Conservation (phyloP, 2,797 vertebrate species). For the Rhinichthys osculus region DNA sequence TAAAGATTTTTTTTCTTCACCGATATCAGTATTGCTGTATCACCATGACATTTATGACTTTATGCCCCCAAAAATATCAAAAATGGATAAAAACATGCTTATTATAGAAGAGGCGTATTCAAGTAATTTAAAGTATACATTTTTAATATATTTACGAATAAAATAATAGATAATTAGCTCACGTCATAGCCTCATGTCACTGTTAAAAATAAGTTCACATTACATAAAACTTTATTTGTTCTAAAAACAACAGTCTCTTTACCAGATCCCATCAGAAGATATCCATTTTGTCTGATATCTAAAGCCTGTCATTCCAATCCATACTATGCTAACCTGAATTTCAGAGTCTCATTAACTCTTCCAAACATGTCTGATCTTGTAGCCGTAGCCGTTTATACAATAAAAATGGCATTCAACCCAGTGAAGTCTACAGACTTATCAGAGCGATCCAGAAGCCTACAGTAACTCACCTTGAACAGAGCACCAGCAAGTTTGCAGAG, state of each 20-base stretch:
- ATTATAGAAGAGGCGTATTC: not conserved
- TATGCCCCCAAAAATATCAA: not conserved
- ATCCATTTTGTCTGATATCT: not conserved
- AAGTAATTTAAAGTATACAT: not conserved
- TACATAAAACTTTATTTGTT: not conserved
- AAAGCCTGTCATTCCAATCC: not conserved
- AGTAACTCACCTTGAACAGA: slow-evolving; percentile 79
- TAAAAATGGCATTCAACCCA: not conserved
- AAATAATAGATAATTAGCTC: not conserved
- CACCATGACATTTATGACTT: not conserved
- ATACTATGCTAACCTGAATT: not conserved
- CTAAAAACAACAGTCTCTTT: not conserved
- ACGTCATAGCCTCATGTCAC: not conserved
- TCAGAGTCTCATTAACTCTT: not conserved
- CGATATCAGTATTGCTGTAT: not conserved
- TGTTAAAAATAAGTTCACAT: not conserved
- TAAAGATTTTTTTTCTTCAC: not conserved
- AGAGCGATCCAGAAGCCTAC: not conserved
- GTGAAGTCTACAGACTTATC: not conserved
- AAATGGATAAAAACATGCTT: not conserved
- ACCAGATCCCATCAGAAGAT: not conserved
- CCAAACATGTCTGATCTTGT: not conserved
- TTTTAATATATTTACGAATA: not conserved
- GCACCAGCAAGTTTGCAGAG: slow-evolving; percentile 85
- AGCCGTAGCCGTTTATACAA: not conserved